phyloP scores from a whole-genome alignment of 1,140 invertebrate genomes.

The Cotesia typhae region DNA sequence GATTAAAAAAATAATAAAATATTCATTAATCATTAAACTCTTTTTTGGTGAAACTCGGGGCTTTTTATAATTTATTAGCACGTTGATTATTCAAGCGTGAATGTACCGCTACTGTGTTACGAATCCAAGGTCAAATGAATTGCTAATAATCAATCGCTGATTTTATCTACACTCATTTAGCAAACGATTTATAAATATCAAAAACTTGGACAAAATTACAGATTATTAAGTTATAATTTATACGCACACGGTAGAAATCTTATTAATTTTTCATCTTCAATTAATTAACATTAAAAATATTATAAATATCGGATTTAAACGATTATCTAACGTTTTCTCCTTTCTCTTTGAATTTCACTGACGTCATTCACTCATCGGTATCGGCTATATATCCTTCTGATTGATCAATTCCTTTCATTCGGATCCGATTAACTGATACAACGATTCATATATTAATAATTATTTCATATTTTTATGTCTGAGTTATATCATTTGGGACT shows the following conservation, averaged over 20 bases:
- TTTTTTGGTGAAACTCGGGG: no score
- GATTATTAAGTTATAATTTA: neutral
- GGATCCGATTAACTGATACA: neutral
- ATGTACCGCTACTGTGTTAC: conserved; percentile 4
- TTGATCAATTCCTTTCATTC: conserved; percentile 24
- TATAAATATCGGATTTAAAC: conserved; percentile 10
- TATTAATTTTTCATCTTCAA: conserved; percentile 18
- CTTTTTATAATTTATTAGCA: neutral
- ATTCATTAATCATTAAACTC: no score
- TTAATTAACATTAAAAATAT: conserved; percentile 8
- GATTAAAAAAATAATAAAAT: conserved; percentile 16
- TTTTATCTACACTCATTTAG: neutral
- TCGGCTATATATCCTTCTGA: neutral
- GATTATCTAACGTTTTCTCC: conserved; percentile 30
- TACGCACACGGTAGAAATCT: neutral
- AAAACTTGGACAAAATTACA: neutral
- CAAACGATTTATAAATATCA: neutral
- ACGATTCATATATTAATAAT: no score
- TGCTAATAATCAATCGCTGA: conserved; percentile 1
- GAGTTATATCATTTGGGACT: no score
- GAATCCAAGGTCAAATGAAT: conserved; percentile 15
- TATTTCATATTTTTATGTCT: no score
- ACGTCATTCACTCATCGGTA: conserved; percentile 28
- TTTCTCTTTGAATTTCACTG: conserved; percentile 35
- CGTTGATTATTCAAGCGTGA: conserved; percentile 1